Evolutionary conservation across 2,113 vertebrate genomes (phyloP), one percentile per base, ranked within the genome.

Genomic region (Columbina picui): DNA sequence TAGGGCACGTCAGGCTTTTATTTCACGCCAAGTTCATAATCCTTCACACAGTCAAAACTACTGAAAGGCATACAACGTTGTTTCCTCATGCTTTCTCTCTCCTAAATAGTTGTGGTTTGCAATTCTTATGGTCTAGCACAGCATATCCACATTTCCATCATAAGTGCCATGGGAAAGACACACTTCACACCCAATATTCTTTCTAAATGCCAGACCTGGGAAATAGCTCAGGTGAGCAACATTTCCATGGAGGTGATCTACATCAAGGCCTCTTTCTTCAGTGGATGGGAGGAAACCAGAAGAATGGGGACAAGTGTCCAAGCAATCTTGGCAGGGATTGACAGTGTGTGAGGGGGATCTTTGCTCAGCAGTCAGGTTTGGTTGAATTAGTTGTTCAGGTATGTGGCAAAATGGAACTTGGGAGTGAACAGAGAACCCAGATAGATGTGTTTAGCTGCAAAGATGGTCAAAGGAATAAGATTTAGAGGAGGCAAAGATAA

Each of bases 141-240:
- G n/a, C 0, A 0, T 53, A 45, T 25, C 29, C 14, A 29, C 4
- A 1, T n/a, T 88, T 95, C 20, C 30, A 38, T 14, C 26, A 29
- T 17, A 65, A 85, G 69, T 29, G 25, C 36, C 22, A 26, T 7
- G 53, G 41, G 36, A n/a, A 80, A 57, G 13, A n/a, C 9, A 16
- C 22, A 18, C 2, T 76, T 94, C 12, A 26, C 5, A 32, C 8
- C 9, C 29, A 16, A 11, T 21, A 5, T 1, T 68, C 5, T 68
- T 55, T 68, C 47, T 71, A 47, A 80, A 57, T 23, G 36, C n/a
- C 6, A n/a, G 63, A 80, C 7, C 30, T 79, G 43, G 39, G n/a
- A 56, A 79, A 36, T 49, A 61, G 7, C n/a, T 65, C 34, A 34
- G 32, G 17, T 76, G 45, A 79, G 22, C 20, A 41, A 41, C 43